phyloP scores from a whole-genome alignment of 2,888 invertebrate species.

The Stenchaetothrips biformis region DNA sequence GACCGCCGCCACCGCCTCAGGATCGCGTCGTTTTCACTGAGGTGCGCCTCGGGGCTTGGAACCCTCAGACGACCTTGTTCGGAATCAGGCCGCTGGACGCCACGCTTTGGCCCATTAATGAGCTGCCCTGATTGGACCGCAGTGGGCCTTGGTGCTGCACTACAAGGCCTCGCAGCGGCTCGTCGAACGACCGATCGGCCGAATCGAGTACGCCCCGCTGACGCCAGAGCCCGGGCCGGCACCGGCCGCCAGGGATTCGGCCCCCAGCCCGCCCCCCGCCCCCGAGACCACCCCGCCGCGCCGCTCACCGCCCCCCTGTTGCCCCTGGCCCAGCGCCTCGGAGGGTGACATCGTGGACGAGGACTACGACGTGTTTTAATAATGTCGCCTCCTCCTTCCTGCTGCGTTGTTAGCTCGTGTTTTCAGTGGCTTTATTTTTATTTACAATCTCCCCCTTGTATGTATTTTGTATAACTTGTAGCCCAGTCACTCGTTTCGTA shows the following conservation, averaged over 20 bases:
- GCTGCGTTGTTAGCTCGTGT: too few species aligned
- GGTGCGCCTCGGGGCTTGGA: neutral
- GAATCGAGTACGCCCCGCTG: constrained; percentile 5
- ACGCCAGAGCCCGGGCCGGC: neutral
- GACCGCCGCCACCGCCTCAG: neutral
- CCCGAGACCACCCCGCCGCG: neutral
- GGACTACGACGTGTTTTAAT: constrained; percentile 7
- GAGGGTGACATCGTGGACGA: constrained; percentile 1
- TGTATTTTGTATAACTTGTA: too few species aligned
- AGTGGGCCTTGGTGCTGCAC: constrained; percentile 7
- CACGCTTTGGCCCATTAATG: neutral
- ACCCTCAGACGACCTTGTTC: too few species aligned
- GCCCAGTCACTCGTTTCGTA: too few species aligned
- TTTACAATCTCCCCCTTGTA: too few species aligned
- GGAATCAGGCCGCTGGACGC: too few species aligned
- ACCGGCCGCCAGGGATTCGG: neutral
- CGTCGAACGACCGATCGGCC: neutral
- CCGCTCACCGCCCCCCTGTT: neutral
- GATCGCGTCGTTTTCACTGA: neutral
- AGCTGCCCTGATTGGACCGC: neutral
- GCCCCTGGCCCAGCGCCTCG: neutral
- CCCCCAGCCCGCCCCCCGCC: neutral
- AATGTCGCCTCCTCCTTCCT: too few species aligned
- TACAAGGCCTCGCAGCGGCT: neutral
- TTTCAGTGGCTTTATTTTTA: too few species aligned